These are phyloP conservation scores for Chamaetylas fuelleborni DNA, from an alignment of 2,113 vertebrate genomes.

Conservation along the genomic window DNA sequence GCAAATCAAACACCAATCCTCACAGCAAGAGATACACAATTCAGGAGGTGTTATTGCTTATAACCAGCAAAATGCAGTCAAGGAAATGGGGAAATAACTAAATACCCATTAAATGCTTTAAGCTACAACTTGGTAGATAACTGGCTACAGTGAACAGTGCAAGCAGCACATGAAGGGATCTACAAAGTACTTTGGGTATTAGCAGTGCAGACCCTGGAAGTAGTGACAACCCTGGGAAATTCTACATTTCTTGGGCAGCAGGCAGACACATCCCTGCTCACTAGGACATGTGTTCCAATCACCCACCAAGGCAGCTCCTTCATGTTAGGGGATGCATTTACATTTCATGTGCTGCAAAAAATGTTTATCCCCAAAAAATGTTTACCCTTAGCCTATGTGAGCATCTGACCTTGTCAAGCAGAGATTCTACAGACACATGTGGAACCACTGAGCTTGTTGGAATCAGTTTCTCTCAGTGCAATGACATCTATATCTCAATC, in stretches of 20 bases:
- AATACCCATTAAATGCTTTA: background rate
- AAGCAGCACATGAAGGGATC: background rate
- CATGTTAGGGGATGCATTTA: background rate
- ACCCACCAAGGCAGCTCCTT: background rate
- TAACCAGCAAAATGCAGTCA: background rate
- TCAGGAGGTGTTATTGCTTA: background rate
- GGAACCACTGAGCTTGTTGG: background rate
- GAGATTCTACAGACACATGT: background rate
- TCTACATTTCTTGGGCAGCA: background rate
- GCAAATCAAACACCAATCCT: background rate
- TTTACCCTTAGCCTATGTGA: background rate
- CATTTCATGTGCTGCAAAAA: background rate
- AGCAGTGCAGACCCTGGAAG: background rate
- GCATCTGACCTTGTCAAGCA: background rate
- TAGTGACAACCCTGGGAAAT: background rate
- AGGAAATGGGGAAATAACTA: background rate
- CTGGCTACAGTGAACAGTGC: accelerated
- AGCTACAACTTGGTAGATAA: background rate
- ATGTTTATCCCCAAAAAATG: background rate
- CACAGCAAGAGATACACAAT: background rate
- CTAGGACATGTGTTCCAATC: accelerated
- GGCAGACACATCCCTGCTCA: background rate
- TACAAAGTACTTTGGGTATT: background rate
- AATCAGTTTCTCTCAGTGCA: conserved; percentile 5
- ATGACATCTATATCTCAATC: background rate